Evolutionary conservation across 2,113 vertebrate genomes (phyloP).

Genomic region (Prunella himalayana): DNA sequence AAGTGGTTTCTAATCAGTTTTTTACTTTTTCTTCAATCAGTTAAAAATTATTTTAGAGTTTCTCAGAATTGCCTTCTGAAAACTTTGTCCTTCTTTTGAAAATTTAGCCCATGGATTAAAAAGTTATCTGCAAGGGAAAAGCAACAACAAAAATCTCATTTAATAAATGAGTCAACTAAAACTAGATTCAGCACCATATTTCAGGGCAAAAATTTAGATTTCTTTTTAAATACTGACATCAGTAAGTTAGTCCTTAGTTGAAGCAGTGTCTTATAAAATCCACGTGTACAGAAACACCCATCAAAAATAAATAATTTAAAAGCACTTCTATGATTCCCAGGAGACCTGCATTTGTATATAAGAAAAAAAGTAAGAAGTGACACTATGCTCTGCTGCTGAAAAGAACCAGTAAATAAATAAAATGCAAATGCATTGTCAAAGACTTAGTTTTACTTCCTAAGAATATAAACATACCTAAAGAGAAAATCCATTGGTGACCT

Average conservation of each 20-base stretch:
- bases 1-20: not conserved
- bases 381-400: not conserved
- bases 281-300: not conserved
- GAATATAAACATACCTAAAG: not conserved
- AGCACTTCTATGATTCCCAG: not conserved
- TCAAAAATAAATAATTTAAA: not conserved
- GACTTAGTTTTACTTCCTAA: not conserved
- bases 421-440: not conserved
- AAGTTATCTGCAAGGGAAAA: not conserved
- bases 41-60: not conserved
- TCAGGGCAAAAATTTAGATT: not conserved
- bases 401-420: not conserved
- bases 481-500: not conserved
- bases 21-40: not conserved
- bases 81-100: not conserved
- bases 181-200: not conserved
- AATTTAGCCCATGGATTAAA: not conserved
- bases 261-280: not conserved
- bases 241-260: not conserved
- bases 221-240: not conserved
- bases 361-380: not conserved
- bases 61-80: not conserved
- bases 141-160: not conserved
- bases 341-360: not conserved
- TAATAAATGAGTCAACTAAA: not conserved